Conservation (phyloP, 1,140 invertebrate species). For the Olivierus martensii region DNA sequence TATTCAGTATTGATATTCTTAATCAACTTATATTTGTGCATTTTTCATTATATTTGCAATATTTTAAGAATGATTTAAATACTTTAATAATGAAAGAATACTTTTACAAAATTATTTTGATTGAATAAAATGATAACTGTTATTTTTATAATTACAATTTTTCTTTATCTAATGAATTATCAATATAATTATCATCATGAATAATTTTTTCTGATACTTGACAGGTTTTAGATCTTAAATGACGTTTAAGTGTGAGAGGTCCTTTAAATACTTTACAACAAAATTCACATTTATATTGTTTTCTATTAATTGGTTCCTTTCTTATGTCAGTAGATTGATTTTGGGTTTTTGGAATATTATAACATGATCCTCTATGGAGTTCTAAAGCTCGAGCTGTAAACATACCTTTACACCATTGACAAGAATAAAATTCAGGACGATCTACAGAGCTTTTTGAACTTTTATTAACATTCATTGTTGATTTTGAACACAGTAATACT, state of each 20-base stretch:
- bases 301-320: background rate
- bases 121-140: too few relatives aligned
- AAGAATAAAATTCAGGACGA: slow-evolving; percentile 4
- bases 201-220: background rate
- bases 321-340: background rate
- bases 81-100: too few relatives aligned
- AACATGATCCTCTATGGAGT: slow-evolving; percentile 3
- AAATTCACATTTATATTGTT: background rate
- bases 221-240: background rate
- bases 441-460: background rate
- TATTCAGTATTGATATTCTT: too few relatives aligned
- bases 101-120: too few relatives aligned
- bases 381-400: slow-evolving; percentile 3
- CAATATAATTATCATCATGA: too few relatives aligned
- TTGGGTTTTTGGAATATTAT: background rate
- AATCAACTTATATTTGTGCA: too few relatives aligned
- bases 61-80: too few relatives aligned
- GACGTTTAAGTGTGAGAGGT: background rate
- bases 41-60: too few relatives aligned
- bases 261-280: background rate
- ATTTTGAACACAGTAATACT: too few relatives aligned
- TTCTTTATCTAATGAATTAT: too few relatives aligned
- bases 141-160: too few relatives aligned
- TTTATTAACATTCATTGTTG: slow-evolving; percentile 10
- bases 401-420: background rate